Base-by-base conservation (phyloP, 2,113 vertebrate genomes). In the Callocephalon fimbriatum region DNA sequence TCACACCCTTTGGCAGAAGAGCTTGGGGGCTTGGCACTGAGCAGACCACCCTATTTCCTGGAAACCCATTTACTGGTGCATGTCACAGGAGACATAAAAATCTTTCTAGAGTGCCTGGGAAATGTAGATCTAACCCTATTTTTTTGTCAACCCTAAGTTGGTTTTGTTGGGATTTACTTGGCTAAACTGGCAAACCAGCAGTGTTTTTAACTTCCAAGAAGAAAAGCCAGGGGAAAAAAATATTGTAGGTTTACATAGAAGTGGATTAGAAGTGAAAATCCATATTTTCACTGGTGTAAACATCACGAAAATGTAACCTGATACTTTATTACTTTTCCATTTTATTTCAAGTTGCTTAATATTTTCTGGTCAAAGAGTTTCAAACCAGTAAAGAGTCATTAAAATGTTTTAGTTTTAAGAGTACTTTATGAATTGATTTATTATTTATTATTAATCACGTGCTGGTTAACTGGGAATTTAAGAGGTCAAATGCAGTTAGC, bases 21-120 rank as follows among this genome's bases (percentile, higher is more conserved):
- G 32, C 5, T 11, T 0, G 1, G 84, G 90, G 59, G 45, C 82
- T 67, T 10, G 0, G 67, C 70, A 38, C 23, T 7, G 48, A 93
- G 78, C 74, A 88, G 88, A 93, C 65, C 86, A 93, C 80, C 93
- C 94, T 51, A 77, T 93, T 95, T 90, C 88, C 90, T 96, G 89
- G 82, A 97, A 97, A 79, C 63, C 23, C 89, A 59, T 93, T 77
- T 83, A 91, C 50, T 86, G 48, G 66, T 87, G 59, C 92, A 80
- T 93, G 78, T 81, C 86, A 40, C 72, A 77, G 71, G 88, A 92
- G 83, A 75, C 29, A 15, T 35, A 72, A 73, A 76, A 79, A 32
- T 63, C 29, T 59, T 84, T 63, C 44, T 68, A 13, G n/a, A 86
- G 51, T 42, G 56, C 44, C 38, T 23, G 7, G 65, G 89, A 96